A percentile compares a stretch with the other conserved stretches of the same genome.
Conservation (phyloP, 2,797 vertebrate genomes). For the Rhinichthys osculus region DNA sequence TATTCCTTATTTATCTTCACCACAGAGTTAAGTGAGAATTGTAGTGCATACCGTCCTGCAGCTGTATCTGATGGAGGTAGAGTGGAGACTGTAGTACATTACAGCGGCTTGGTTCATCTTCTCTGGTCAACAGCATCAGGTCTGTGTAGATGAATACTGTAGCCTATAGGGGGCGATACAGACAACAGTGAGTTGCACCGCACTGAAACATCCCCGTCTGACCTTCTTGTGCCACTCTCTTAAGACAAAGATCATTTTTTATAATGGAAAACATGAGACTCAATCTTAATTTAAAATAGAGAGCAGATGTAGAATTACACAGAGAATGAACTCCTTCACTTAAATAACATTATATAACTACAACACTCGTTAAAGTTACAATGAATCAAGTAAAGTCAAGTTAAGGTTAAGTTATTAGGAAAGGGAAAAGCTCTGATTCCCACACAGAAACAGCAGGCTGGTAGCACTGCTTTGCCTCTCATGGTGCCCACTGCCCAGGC, state of each 20-base stretch:
- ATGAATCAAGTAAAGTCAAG: constrained; percentile 19
- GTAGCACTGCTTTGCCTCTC: constrained; percentile 36
- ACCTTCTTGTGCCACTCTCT: constrained; percentile 28
- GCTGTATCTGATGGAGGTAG: constrained; percentile 84
- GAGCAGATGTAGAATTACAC: background rate
- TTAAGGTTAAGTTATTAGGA: background rate
- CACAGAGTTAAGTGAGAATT: background rate
- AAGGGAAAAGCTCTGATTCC: constrained; percentile 46
- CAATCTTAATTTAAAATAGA: background rate
- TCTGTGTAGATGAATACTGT: constrained; percentile 90
- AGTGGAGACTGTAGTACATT: constrained; percentile 90
- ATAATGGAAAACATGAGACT: background rate
- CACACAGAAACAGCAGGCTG: constrained; percentile 43
- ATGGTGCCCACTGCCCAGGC: background rate
- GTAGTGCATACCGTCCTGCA: constrained; percentile 84
- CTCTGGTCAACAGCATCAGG: constrained; percentile 89
- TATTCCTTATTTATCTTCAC: background rate
- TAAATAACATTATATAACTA: background rate
- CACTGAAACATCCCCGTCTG: background rate
- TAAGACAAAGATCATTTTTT: constrained; percentile 1
- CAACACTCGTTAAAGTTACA: background rate
- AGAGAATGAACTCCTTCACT: background rate
- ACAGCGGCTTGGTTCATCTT: constrained; percentile 86
- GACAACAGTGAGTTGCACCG: background rate
- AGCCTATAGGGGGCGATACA: constrained; percentile 76